These are phyloP conservation scores for Odocoileus hemionus DNA, from an alignment of 2,113 vertebrate species.

Conservation along the genomic window DNA sequence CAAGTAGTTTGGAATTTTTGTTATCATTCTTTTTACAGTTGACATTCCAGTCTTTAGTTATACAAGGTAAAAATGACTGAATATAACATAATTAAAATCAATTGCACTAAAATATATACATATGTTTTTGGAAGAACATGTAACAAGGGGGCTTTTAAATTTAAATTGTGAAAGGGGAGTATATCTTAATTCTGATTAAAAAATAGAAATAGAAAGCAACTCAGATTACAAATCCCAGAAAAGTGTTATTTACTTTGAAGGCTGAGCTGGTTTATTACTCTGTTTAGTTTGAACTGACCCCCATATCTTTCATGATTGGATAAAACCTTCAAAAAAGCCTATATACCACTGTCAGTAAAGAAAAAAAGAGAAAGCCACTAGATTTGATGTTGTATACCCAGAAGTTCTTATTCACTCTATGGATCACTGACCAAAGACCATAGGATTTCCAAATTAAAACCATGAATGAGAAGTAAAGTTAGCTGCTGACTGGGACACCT, in stretches of 20 bases:
- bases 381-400: conserved; percentile 24
- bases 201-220: background rate
- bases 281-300: conserved; percentile 15
- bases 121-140: background rate
- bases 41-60: background rate
- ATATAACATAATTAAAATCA: background rate
- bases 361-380: background rate
- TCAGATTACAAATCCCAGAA: background rate
- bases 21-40: background rate
- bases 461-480: conserved; percentile 54
- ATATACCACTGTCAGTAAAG: background rate
- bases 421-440: conserved; percentile 44
- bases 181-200: background rate
- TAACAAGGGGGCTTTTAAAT: background rate
- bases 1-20: background rate
- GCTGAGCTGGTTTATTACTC: background rate
- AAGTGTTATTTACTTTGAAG: background rate
- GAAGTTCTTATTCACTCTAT: conserved; percentile 24
- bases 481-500: background rate
- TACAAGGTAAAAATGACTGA: background rate
- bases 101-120: background rate
- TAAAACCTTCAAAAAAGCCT: conserved; percentile 16
- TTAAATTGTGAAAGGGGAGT: background rate
- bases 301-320: background rate
- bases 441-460: conserved; percentile 34